Base-by-base conservation (phyloP, 2,888 invertebrate genomes). In the Andrena trimmerana region DNA sequence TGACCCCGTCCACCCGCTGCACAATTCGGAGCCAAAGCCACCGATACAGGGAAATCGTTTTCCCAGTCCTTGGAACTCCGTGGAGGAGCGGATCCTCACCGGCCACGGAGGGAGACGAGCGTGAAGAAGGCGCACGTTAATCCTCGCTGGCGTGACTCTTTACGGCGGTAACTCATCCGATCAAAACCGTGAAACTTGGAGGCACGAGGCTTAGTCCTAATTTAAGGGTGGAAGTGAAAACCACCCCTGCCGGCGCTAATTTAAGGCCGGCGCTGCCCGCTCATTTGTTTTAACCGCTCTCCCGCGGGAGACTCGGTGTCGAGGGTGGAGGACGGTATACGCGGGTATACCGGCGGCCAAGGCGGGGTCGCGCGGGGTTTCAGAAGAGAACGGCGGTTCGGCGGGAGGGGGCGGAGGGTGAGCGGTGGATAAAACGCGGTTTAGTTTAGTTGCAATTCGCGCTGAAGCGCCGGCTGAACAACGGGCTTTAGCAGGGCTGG, bases 211-310 rank as follows among this genome's bases (percentile, higher is more conserved):
- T 93, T 93, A 93, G 93, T 93, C 92, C 93, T 94, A 94, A 94
- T 94, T 94, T 94, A 92, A 93, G 93, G 93, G 93, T 91, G 90
- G 92, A 93, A 94, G 93, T 93, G 94, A 94, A 94, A 94, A 94
- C 92, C 94, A 93, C 91, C 92, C 91, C 90, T 90, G 90, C 90
- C 88, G 86, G 90, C 91, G 92, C 93, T 94, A 94, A 94, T 94
- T 94, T 94, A 93, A 94, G 93, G 92, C 92, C 90, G 91, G 89
- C 91, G 88, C 92, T 91, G 90, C 92, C 91, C 93, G 92, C 93
- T 93, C 94, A 93, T 94, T 94, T 94, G 92, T 94, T 94, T 94
- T 92, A 93, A 93, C 93, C 92, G 92, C 91, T 92, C 88, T 89
- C 91, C 88, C 89, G 88, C 88, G 90, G 90, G 87, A 90, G 88